Percentiles rank a stretch among this genome's conserved stretches.
Conservation (phyloP, 2,797 vertebrate species). For the Sphenopsis melanotis region DNA sequence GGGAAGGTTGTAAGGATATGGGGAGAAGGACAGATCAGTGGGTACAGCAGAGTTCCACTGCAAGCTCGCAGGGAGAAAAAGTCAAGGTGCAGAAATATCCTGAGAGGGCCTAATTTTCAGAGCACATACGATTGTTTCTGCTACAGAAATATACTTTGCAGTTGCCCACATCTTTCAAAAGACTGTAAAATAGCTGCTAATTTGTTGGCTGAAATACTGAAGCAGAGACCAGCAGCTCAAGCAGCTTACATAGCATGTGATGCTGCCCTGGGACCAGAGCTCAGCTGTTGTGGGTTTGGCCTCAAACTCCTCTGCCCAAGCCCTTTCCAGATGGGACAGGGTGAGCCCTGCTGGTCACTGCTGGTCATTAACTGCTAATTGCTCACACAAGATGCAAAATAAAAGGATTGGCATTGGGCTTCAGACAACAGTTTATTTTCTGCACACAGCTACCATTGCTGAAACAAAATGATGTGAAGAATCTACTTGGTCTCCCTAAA, state of each 20-base stretch:
- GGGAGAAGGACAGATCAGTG: neutral
- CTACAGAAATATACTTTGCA: neutral
- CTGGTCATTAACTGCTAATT: neutral
- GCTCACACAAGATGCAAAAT: neutral
- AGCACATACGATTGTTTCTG: neutral
- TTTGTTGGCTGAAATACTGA: neutral
- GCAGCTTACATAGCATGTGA: neutral
- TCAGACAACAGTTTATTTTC: neutral
- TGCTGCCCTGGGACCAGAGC: neutral
- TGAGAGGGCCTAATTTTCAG: neutral
- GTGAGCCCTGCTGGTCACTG: neutral
- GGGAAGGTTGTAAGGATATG: neutral
- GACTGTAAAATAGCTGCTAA: neutral
- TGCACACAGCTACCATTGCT: neutral
- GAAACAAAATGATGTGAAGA: neutral
- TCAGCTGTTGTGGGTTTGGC: neutral
- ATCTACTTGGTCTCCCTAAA: neutral
- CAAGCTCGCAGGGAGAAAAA: neutral
- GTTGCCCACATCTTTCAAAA: neutral
- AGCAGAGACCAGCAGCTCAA: neutral
- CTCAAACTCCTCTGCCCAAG: neutral
- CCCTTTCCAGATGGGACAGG: neutral
- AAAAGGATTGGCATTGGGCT: neutral
- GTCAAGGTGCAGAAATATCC: neutral
- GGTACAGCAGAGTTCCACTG: neutral